These are phyloP conservation scores for Pentalonia nigronervosa DNA, from an alignment of 1,140 invertebrate genomes.

Conservation along the genomic window DNA sequence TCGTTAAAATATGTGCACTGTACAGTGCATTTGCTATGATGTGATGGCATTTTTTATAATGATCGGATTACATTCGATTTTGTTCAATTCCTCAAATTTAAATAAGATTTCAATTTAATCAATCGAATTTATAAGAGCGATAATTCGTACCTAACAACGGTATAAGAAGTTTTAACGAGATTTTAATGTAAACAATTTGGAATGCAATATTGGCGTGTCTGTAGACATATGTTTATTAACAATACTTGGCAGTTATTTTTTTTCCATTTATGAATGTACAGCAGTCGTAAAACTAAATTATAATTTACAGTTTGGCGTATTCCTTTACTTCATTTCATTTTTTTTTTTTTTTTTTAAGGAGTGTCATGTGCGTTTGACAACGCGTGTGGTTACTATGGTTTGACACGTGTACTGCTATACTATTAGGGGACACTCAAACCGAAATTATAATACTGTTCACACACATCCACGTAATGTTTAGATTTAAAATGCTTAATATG, in stretches of 20 bases:
- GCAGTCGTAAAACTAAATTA: not conserved
- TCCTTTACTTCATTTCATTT: not conserved
- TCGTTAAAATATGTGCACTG: not conserved
- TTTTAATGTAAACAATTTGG: conserved; percentile 7
- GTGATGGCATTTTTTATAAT: not conserved
- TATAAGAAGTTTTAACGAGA: not conserved
- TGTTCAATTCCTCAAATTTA: not conserved
- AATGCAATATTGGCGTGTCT: not conserved
- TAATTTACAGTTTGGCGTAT: conserved; percentile 27
- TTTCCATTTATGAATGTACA: conserved; percentile 27
- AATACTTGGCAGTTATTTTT: conserved; percentile 35
- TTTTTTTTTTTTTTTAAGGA: not conserved
- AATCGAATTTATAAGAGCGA: not conserved
- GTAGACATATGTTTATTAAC: conserved; percentile 1
- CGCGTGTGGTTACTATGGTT: conserved; percentile 48
- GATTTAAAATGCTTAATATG: not conserved
- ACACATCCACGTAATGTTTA: not conserved
- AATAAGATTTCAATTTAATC: not conserved
- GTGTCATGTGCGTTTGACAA: conserved; percentile 24
- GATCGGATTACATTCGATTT: not conserved
- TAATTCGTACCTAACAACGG: not conserved
- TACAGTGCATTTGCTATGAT: not conserved
- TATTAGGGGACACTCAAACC: not conserved
- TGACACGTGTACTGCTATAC: conserved; percentile 12
- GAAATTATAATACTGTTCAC: not conserved